A percentile compares a stretch with the other conserved stretches of the same genome.
Evolutionary conservation across 2,113 vertebrate genomes (phyloP).

Genomic region (Aythya baeri): DNA sequence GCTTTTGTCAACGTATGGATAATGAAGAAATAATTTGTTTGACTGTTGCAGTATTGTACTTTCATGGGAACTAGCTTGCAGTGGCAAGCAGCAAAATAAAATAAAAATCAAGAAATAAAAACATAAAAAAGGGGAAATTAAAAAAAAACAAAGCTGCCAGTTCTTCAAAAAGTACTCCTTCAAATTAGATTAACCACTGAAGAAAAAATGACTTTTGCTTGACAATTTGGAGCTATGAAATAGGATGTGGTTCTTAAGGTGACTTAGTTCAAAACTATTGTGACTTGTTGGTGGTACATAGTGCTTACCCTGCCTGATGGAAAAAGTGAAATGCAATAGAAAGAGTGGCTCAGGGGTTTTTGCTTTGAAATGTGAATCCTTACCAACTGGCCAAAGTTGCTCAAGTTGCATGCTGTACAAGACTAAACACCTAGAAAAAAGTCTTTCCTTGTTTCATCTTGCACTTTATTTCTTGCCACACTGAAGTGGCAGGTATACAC

Average conservation of each 20-base stretch:
- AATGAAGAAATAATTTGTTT: not conserved
- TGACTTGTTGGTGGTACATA: not conserved
- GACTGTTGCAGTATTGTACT: not conserved
- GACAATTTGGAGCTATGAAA: not conserved
- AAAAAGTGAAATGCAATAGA: not conserved
- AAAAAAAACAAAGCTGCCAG: not conserved
- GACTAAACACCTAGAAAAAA: not conserved
- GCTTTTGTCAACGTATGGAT: not conserved
- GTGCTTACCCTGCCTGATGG: not conserved
- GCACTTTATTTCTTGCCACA: not conserved
- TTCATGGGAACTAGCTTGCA: not conserved
- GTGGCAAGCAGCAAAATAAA: not conserved
- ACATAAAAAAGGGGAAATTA: not conserved
- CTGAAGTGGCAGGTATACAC: not conserved
- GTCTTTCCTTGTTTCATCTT: not conserved
- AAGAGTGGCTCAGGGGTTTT: fast-evolving
- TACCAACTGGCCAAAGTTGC: not conserved
- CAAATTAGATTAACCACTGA: not conserved
- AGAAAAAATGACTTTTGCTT: not conserved
- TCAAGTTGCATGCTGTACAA: not conserved
- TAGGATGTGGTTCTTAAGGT: not conserved
- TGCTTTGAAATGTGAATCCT: not conserved
- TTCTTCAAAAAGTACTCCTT: not conserved
- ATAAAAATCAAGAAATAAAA: not conserved
- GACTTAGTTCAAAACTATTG: not conserved